These are phyloP conservation scores for Salmo trutta DNA, from an alignment of 2,797 vertebrate genomes.

Conservation along the genomic window DNA sequence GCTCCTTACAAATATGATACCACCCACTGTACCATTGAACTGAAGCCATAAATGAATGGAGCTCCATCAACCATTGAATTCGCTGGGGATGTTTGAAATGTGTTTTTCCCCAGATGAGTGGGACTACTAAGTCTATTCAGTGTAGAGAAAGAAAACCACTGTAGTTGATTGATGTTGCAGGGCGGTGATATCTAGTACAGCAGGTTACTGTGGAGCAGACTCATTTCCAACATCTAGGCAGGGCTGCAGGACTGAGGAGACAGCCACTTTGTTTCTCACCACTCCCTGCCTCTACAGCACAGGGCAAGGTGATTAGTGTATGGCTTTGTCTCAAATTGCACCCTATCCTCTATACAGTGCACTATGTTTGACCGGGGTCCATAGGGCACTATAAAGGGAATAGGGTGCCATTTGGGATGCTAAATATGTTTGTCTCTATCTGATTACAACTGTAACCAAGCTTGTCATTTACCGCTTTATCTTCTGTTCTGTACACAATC, in stretches of 20 bases:
- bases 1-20: conserved; percentile 15
- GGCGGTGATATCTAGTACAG: not conserved
- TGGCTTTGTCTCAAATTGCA: no score
- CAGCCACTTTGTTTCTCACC: conserved; percentile 4
- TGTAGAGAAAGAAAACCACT: not conserved
- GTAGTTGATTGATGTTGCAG: not conserved
- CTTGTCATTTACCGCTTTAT: conserved; percentile 60
- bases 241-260: no score
- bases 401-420: not conserved
- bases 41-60: not conserved
- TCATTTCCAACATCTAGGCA: no score
- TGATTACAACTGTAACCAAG: conserved; percentile 53
- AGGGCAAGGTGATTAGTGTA: conserved; percentile 27
- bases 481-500: conserved; percentile 35
- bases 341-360: no score
- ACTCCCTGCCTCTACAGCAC: not conserved
- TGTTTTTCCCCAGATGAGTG: not conserved
- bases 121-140: not conserved
- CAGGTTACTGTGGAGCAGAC: no score
- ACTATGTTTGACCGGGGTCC: no score
- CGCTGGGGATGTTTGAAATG: not conserved
- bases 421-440: conserved; percentile 40
- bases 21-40: not conserved
- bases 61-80: not conserved
- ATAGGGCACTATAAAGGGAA: no score